phyloP scores from a whole-genome alignment of 2,797 vertebrate species.

The Hydrocynus forskahlii region DNA sequence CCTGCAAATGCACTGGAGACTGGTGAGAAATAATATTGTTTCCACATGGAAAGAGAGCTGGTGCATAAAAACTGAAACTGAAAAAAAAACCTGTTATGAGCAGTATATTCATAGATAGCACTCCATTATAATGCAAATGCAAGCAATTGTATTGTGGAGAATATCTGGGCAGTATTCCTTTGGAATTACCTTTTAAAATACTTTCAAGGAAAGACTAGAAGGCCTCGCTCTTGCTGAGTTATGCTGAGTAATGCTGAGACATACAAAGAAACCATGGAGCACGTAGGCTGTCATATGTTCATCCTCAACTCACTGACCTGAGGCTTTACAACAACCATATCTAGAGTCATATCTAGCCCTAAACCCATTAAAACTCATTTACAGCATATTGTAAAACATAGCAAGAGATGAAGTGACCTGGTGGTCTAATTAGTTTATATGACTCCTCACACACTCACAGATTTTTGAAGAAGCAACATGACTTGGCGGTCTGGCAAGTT shows the following conservation, averaged over 20 bases:
- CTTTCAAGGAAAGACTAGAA: neutral
- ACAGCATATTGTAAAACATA: neutral
- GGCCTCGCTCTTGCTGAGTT: neutral
- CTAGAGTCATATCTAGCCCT: neutral
- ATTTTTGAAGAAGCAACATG: neutral
- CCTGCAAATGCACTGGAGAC: neutral
- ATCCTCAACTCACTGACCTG: constrained; percentile 31
- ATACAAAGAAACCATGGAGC: neutral
- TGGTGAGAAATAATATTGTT: neutral
- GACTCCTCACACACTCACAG: constrained; percentile 6
- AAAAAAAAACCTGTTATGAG: neutral
- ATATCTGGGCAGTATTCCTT: neutral
- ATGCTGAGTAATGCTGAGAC: neutral
- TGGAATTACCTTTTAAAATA: neutral
- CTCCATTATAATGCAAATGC: neutral
- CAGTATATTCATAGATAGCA: neutral
- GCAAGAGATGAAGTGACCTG: neutral
- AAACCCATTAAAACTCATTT: neutral
- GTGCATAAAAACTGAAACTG: neutral
- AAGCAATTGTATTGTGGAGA: neutral
- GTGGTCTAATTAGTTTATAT: neutral
- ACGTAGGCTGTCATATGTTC: constrained; percentile 16
- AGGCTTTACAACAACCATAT: constrained; percentile 3
- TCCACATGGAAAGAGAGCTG: neutral
- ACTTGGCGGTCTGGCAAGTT: neutral